Evolutionary conservation across 2,888 invertebrate species (phyloP), one percentile per base, ranked within the genome.

Genomic region (Odontothrips loti): DNA sequence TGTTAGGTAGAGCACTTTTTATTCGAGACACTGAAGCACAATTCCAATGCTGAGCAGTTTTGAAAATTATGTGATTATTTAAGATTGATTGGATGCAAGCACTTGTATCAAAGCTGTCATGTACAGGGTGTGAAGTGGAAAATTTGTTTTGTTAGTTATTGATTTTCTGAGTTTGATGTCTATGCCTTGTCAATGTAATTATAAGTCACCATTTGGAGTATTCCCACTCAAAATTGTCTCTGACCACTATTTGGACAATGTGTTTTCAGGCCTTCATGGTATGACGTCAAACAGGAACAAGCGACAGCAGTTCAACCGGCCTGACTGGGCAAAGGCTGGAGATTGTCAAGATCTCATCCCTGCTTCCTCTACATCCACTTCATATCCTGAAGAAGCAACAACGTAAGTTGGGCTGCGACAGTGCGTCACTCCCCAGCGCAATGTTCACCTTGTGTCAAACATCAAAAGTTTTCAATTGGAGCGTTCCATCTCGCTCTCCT

Each of bases 391-490:
- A 75, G 68, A 75, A 75, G 68, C 68, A 75, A 75, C 68, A 75
- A 75, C 68, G 68, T 75, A 75, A 75, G 68, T 75, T 75, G 68
- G 68, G 68, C 68, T 75, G 68, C 68, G 68, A 75, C 68, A 75
- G 68, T 27, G 68, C 68, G 68, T 75, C 68, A 75, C 68, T 75
- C 68, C 68, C 68, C 68, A 75, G 68, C 68, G 27, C 68, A 75
- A 75, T 75, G 68, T 75, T 75, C 68, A 75, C 68, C 68, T 75
- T 75, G 68, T 75, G 68, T 75, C 68, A 75, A 27, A 75, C 68
- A 75, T 23, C 68, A 75, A 27, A 75, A 27, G 23, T 27, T 75
- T 75, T 75, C 68, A 27, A 75, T 75, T 75, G 68, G 68, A 75
- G 68, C 27, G 23, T 75, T 75, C 68, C 68, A 75, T 27, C 68